phyloP scores from a whole-genome alignment of 64 coral and sea anemone species.

The Orbicella faveolata region DNA sequence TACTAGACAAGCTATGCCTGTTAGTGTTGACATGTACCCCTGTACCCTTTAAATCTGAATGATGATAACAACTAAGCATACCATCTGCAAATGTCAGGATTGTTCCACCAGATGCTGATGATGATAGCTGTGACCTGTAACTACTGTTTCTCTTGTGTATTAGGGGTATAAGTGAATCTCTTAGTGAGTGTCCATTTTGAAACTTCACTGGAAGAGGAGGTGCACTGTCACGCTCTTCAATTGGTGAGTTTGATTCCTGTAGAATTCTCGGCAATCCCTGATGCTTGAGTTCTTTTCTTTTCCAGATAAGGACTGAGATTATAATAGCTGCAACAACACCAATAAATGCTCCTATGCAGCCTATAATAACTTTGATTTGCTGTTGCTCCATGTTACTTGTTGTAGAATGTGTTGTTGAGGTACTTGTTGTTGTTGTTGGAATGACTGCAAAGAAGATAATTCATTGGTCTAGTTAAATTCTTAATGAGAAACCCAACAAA shows the following conservation, averaged over 20 bases:
- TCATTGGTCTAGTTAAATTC: background rate
- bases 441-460: background rate
- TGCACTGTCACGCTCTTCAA: background rate
- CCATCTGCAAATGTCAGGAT: constrained; percentile 28
- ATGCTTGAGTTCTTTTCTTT: background rate
- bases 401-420: background rate
- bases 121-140: constrained; percentile 47
- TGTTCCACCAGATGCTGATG: constrained; percentile 29
- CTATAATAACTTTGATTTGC: background rate
- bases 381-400: background rate
- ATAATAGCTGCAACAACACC: background rate
- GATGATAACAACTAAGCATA: background rate
- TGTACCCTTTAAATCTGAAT: no score
- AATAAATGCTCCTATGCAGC: constrained; percentile 9
- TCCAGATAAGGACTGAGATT: background rate
- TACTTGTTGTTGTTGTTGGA: background rate
- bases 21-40: no score
- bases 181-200: background rate
- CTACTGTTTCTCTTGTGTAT: constrained; percentile 36
- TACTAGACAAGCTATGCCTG: no score
- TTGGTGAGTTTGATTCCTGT: background rate
- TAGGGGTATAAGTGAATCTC: background rate
- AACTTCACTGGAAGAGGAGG: background rate
- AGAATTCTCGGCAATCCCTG: constrained; percentile 8
- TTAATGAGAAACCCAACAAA: background rate